These are phyloP conservation scores for Musca vetustissima DNA, from an alignment of 1,140 invertebrate genomes.

Conservation along the genomic window DNA sequence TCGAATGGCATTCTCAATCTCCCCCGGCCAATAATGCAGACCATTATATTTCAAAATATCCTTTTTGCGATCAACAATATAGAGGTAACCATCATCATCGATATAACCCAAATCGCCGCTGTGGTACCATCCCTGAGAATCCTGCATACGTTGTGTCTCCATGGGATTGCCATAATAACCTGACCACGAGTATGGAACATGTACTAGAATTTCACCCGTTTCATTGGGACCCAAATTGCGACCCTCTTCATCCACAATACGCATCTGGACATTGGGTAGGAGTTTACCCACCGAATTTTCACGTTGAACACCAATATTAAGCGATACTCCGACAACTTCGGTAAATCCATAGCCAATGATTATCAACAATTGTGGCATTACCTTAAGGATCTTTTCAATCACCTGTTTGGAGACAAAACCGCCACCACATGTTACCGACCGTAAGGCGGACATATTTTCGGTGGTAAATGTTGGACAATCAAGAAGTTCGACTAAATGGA, in stretches of 20 bases:
- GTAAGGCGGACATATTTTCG: constrained; percentile 35
- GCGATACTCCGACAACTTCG: constrained; percentile 42
- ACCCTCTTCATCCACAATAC: constrained; percentile 51
- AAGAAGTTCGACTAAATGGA: constrained; percentile 38
- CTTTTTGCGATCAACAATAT: constrained; percentile 73
- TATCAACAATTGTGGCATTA: constrained; percentile 38
- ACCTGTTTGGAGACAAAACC: constrained; percentile 39
- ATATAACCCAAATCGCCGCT: constrained; percentile 73
- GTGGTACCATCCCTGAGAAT: constrained; percentile 69
- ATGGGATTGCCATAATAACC: constrained; percentile 58
- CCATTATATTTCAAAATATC: constrained; percentile 72
- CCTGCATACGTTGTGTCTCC: constrained; percentile 60
- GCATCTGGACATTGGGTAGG: constrained; percentile 40
- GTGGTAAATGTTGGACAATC: constrained; percentile 39
- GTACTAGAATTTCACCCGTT: constrained; percentile 53
- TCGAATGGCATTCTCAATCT: constrained; percentile 38
- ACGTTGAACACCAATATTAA: constrained; percentile 40
- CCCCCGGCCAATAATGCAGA: constrained; percentile 49
- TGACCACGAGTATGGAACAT: constrained; percentile 40
- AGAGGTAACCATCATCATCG: constrained; percentile 67
- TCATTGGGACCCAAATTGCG: constrained; percentile 42
- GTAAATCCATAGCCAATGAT: constrained; percentile 41
- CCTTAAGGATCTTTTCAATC: constrained; percentile 38
- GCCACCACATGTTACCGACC: constrained; percentile 39
- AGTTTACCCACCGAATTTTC: constrained; percentile 42